These are phyloP conservation scores for Perccottus glenii DNA, from an alignment of 2,113 vertebrate genomes.

Conservation along the genomic window DNA sequence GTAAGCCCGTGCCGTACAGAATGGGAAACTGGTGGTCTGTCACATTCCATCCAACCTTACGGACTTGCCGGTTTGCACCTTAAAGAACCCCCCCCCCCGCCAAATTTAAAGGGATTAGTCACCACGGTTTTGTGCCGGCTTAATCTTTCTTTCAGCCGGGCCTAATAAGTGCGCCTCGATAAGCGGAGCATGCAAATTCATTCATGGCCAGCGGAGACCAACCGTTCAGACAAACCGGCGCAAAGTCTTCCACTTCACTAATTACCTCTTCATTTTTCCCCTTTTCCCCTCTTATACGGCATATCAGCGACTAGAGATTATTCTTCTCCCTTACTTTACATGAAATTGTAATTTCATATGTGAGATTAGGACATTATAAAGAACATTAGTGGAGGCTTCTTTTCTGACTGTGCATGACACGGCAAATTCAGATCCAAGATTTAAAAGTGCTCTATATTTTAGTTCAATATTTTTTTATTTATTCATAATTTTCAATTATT, in stretches of 20 bases:
- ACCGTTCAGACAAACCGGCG: conserved; percentile 75
- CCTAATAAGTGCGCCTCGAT: conserved; percentile 84
- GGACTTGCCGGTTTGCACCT: conserved; percentile 71
- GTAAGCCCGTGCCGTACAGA: conserved; percentile 6
- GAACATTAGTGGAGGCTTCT: conserved; percentile 39
- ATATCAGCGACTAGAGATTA: conserved; percentile 80
- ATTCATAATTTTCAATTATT: conserved; percentile 20
- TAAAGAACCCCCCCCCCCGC: conserved; percentile 76
- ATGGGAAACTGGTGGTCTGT: conserved; percentile 29
- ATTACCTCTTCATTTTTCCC: conserved; percentile 83
- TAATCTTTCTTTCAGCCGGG: conserved; percentile 85
- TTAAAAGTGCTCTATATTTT: conserved; percentile 8
- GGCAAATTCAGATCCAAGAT: conserved; percentile 40
- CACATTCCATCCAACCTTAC: conserved; percentile 63
- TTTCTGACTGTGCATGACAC: conserved; percentile 54
- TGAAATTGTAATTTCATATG: conserved; percentile 85
- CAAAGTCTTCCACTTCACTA: conserved; percentile 82
- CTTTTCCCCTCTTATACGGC: conserved; percentile 76
- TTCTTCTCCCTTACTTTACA: conserved; percentile 78
- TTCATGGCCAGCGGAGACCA: conserved; percentile 78
- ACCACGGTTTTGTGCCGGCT: conserved; percentile 82
- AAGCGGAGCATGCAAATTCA: conserved; percentile 86
- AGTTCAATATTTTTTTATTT: background rate
- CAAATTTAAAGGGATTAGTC: conserved; percentile 87
- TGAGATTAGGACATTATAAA: conserved; percentile 69